Percentiles rank a stretch among this genome's conserved stretches.
Conservation (phyloP, 2,113 vertebrate genomes). For the Plecturocebus donacophilus region DNA sequence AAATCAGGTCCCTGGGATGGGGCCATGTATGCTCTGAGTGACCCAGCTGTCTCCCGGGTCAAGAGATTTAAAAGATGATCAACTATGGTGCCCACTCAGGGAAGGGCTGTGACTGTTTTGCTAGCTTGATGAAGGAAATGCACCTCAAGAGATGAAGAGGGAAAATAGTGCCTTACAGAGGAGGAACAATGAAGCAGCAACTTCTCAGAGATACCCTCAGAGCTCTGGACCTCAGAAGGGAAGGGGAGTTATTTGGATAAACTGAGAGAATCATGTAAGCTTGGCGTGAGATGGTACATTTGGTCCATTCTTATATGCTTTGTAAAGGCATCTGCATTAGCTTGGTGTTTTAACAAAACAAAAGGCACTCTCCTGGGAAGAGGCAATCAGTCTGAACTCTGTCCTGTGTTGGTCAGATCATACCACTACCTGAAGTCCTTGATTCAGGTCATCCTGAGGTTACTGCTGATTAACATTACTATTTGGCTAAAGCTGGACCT, state of each 20-base stretch:
- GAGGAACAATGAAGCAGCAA: background rate
- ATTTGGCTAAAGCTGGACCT: background rate
- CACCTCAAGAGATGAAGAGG: background rate
- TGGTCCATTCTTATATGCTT: background rate
- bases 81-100: background rate
- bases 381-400: background rate
- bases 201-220: background rate
- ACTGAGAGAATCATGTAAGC: background rate
- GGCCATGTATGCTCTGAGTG: background rate
- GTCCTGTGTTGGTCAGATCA: background rate
- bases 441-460: background rate
- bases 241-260: background rate
- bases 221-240: background rate
- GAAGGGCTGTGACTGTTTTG: background rate
- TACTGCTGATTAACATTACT: background rate
- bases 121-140: background rate
- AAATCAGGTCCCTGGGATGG: background rate
- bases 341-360: background rate
- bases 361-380: background rate
- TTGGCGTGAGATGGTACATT: rapidly evolving
- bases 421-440: background rate
- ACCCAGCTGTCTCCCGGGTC: background rate
- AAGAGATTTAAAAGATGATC: background rate
- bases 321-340: background rate
- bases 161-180: no score